Percentiles rank a stretch among this genome's conserved stretches.
Evolutionary conservation across 1,140 invertebrate genomes (phyloP).

Genomic region (Drosophila fuyamai): DNA sequence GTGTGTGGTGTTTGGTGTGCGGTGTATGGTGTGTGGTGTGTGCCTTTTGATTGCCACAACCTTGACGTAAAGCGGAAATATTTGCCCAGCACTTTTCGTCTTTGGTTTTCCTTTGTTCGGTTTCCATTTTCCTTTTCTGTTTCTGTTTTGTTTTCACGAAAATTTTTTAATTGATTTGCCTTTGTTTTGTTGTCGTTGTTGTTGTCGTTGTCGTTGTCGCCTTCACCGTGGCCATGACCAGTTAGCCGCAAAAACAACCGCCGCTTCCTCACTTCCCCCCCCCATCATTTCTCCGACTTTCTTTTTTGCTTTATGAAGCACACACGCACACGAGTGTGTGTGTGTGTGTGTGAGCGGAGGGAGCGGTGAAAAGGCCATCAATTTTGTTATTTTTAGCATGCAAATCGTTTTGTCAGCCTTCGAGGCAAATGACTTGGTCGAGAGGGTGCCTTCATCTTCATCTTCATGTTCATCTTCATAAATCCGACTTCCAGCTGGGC

Average conservation of each 20-base stretch:
- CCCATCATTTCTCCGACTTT: conserved; percentile 22
- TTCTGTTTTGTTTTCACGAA: conserved; percentile 38
- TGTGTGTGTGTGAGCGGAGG: conserved; percentile 5
- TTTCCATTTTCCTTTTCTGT: conserved; percentile 7
- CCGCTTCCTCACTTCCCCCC: conserved; percentile 1
- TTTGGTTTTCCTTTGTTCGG: conserved; percentile 27
- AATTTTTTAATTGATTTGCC: conserved; percentile 78
- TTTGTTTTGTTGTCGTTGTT: conserved; percentile 23
- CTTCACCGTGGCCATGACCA: conserved; percentile 82
- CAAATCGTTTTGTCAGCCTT: conserved; percentile 75
- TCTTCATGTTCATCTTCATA: conserved; percentile 7
- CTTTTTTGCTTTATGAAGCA: conserved; percentile 33
- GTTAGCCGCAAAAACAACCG: conserved; percentile 33
- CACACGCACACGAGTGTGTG: conserved; percentile 43
- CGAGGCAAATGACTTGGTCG: conserved; percentile 23
- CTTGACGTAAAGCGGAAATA: conserved; percentile 53
- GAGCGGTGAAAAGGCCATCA: conserved; percentile 61
- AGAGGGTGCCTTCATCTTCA: conserved; percentile 10
- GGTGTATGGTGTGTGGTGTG: neutral
- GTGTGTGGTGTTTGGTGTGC: no score
- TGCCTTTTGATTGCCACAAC: conserved; percentile 40
- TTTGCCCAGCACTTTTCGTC: conserved; percentile 51
- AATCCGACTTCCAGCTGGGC: conserved; percentile 35
- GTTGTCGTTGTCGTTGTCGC: conserved; percentile 31
- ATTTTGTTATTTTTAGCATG: conserved; percentile 80